Evolutionary conservation across 2,797 vertebrate species (phyloP).

Genomic region (Podarcis lilfordi): DNA sequence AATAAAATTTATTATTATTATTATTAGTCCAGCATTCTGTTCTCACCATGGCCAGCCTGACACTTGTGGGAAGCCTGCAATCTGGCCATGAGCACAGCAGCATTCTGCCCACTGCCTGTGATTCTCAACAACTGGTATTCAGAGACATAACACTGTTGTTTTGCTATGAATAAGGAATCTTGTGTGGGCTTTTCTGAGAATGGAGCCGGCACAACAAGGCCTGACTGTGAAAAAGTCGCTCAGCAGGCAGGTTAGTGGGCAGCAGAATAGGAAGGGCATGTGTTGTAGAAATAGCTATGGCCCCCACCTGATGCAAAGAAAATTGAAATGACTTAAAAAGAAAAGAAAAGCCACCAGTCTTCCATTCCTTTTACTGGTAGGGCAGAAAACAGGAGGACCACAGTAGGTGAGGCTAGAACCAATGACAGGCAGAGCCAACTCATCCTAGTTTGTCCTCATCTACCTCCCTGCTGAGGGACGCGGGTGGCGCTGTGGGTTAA

Average conservation of each 20-base stretch:
- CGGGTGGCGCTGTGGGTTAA: no score
- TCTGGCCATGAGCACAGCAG: no score
- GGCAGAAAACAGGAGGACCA: no score
- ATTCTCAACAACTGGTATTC: background rate
- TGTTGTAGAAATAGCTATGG: constrained; percentile 46
- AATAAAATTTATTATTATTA: no score
- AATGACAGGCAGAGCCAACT: no score
- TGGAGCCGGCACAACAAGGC: background rate
- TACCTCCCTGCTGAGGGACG: no score
- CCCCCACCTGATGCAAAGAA: background rate
- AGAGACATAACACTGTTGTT: background rate
- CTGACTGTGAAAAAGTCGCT: constrained; percentile 21
- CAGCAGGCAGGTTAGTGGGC: constrained; percentile 2
- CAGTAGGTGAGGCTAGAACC: no score
- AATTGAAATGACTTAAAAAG: background rate
- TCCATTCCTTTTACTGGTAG: background rate
- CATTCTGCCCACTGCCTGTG: no score
- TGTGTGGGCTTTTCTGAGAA: background rate
- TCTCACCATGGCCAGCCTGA: no score
- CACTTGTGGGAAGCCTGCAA: no score
- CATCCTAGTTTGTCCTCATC: no score
- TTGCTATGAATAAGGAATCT: background rate
- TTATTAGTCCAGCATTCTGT: no score
- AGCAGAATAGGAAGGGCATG: background rate
- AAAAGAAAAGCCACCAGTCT: background rate